phyloP scores from a whole-genome alignment of 2,797 vertebrate genomes.

The Crenichthys baileyi region DNA sequence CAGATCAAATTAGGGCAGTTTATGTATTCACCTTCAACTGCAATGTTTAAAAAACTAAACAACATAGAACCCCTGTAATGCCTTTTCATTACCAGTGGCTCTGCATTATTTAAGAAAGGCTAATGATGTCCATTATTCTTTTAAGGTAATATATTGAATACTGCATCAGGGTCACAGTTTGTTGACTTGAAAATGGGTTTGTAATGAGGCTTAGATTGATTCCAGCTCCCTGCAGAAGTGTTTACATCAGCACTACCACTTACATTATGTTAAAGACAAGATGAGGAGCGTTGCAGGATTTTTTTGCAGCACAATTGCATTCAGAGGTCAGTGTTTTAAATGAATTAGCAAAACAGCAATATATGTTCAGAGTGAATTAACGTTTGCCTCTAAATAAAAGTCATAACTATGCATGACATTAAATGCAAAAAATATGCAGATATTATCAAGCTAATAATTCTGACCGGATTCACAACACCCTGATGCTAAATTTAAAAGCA shows the following conservation, averaged over 20 bases:
- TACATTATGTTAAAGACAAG: slow-evolving; percentile 23
- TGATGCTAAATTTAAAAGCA: background rate
- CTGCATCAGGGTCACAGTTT: slow-evolving; percentile 17
- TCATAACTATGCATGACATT: background rate
- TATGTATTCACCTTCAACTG: slow-evolving; percentile 22
- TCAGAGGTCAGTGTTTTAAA: slow-evolving; percentile 16
- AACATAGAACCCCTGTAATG: slow-evolving; percentile 28
- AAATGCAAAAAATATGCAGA: background rate
- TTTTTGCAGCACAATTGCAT: slow-evolving; percentile 6
- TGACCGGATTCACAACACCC: background rate
- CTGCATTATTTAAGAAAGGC: slow-evolving; percentile 41
- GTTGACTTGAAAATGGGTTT: slow-evolving; percentile 48
- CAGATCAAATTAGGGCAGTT: slow-evolving; percentile 20
- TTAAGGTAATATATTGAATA: slow-evolving; percentile 47
- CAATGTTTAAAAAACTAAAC: slow-evolving; percentile 8
- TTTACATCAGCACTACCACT: slow-evolving; percentile 46
- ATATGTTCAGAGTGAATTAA: background rate
- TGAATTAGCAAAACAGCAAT: slow-evolving; percentile 21
- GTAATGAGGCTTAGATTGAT: slow-evolving; percentile 71
- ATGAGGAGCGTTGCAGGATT: slow-evolving; percentile 10
- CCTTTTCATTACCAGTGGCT: slow-evolving; percentile 39
- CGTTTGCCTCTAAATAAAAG: background rate
- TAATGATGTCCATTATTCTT: slow-evolving; percentile 73
- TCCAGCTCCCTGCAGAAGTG: slow-evolving; percentile 37
- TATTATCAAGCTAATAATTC: background rate